Base-by-base conservation (phyloP, 2,113 vertebrate genomes). In the Melanotaenia duboulayi region DNA sequence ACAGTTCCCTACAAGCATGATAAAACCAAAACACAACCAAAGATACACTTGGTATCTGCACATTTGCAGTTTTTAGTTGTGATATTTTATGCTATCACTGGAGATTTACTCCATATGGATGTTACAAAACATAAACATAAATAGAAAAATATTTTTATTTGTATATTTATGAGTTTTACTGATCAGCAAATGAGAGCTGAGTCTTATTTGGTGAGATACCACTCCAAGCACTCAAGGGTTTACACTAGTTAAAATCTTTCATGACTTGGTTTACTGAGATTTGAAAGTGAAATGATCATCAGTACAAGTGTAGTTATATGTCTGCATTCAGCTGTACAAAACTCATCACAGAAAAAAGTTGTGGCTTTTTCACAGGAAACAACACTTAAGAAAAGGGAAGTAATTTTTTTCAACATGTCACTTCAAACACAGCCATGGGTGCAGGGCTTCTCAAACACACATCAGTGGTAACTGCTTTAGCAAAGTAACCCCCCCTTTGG, bases 391-490 rank as follows among this genome's bases (percentile, higher is more conserved):
- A 23, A 35, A 55, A 19, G 24, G 44, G 70, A 82, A 50, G 63
- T 51, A 65, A 16, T 62, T 58, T 81, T 71, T 71, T 35, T 78
- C 49, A 59, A 44, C 25, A 39, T 46, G 7, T 71, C 17, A 46
- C 24, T 74, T 75, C 24, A 61, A 60, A 72, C 10, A 7, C 46
- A 63, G 24, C 24, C 17, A 11, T 55, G 23, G 61, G 25, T 72
- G 54, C 50, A 46, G 20, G 20, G 40, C 44, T 50, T 44, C 56
- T 44, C 25, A 65, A 58, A 20, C 37, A 37, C 56, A 65, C 57
- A 60, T 42, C 28, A 75, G 35, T 46, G 24, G 11, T 19, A 4
- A 14, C 7, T 37, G 46, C 4, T 10, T 65, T 59, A 48, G 51
- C 1, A 1, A 48, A 65, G 1, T 52, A 56, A 70, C 70, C 63